Percentiles rank a stretch among this genome's conserved stretches.
Evolutionary conservation across 2,797 vertebrate genomes (phyloP).

Genomic region (Tenualosa thibaudeaui): DNA sequence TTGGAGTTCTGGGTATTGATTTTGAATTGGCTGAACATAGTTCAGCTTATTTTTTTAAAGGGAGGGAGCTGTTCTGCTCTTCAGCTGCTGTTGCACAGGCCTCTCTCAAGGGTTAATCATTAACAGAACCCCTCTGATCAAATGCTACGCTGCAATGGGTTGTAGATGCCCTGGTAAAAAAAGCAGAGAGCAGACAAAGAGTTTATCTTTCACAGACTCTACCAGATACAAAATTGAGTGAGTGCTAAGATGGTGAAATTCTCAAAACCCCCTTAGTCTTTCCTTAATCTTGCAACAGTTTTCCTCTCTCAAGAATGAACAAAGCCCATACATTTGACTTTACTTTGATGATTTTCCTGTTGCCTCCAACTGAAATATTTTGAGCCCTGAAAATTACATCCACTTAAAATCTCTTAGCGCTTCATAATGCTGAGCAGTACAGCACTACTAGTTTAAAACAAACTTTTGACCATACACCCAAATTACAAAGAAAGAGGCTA

Average conservation of each 20-base stretch:
- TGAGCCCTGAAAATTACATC: conserved; percentile 13
- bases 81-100: neutral
- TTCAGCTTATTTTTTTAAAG: neutral
- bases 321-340: conserved; percentile 3
- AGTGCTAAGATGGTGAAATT: neutral
- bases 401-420: neutral
- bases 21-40: neutral
- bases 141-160: neutral
- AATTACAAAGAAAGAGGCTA: neutral
- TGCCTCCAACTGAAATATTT: neutral
- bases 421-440: neutral
- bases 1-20: neutral
- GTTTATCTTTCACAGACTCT: conserved; percentile 6
- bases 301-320: neutral
- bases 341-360: conserved; percentile 1
- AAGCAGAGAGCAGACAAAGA: conserved; percentile 11
- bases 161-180: conserved; percentile 9
- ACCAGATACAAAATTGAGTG: neutral
- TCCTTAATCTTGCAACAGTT: neutral
- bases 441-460: neutral
- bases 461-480: neutral
- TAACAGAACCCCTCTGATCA: neutral
- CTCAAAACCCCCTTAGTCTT: neutral
- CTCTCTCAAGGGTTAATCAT: conserved; percentile 2
- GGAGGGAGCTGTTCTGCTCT: neutral